Percentiles rank a stretch among this genome's conserved stretches.
These are phyloP conservation scores for Siphlonurus alternatus DNA, from an alignment of 2,888 invertebrate species.

Conservation along the genomic window DNA sequence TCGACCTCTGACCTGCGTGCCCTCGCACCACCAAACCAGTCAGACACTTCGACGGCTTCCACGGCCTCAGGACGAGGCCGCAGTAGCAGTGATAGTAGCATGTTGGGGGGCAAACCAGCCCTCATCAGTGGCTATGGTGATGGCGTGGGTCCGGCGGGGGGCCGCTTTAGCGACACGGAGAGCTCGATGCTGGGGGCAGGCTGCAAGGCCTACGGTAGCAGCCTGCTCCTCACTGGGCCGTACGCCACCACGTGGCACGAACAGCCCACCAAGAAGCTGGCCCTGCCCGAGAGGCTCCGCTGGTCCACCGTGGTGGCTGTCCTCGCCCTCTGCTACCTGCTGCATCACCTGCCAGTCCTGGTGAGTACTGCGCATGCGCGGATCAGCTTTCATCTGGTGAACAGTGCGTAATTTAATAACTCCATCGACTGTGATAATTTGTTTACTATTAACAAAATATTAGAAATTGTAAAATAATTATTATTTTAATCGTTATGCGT, in stretches of 20 bases:
- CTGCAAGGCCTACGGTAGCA: background rate
- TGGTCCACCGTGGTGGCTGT: conserved; percentile 31
- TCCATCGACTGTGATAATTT: too few relatives aligned
- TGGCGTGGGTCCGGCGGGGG: background rate
- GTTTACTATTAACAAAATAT: too few relatives aligned
- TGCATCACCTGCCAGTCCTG: conserved; percentile 40
- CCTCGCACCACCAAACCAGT: conserved; percentile 15
- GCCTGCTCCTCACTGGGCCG: background rate
- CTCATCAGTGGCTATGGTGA: background rate
- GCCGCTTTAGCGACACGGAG: conserved; percentile 2
- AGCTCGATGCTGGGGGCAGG: background rate
- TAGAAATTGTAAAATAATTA: too few relatives aligned
- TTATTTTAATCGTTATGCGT: too few relatives aligned
- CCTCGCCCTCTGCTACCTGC: conserved; percentile 36
- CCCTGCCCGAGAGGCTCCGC: conserved; percentile 19
- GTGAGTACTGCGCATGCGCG: conserved; percentile 27
- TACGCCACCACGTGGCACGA: conserved; percentile 11
- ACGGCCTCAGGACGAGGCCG: conserved; percentile 12
- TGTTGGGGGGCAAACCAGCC: background rate
- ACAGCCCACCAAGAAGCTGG: background rate
- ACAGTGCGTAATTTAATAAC: too few relatives aligned
- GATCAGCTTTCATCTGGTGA: too few relatives aligned
- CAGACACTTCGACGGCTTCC: conserved; percentile 17
- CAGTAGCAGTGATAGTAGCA: background rate
- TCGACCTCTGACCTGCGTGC: conserved; percentile 16